Percentiles rank a stretch among this genome's conserved stretches.
Conservation (phyloP, 2,797 vertebrate species). For the Cephalopachus bancanus region DNA sequence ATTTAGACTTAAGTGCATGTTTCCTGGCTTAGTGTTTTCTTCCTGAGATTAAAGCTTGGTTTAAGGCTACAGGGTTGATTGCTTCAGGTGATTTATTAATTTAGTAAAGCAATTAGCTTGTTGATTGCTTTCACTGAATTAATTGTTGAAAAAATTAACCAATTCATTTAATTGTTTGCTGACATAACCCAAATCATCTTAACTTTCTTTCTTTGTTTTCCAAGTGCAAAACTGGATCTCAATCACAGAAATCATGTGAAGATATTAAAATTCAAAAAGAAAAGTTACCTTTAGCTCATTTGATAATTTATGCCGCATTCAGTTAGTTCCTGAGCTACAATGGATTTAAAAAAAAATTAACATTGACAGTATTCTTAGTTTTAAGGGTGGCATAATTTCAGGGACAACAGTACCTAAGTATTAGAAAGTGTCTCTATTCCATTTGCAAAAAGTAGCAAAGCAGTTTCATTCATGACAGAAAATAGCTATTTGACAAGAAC, state of each 20-base stretch:
- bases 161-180: conserved; percentile 52
- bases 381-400: background rate
- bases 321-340: background rate
- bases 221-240: conserved; percentile 16
- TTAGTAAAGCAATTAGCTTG: conserved; percentile 42
- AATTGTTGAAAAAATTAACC: conserved; percentile 48
- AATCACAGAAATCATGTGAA: background rate
- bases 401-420: background rate
- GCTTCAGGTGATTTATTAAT: conserved; percentile 59
- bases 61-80: background rate
- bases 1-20: background rate
- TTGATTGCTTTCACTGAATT: conserved; percentile 54
- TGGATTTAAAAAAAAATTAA: background rate
- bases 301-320: background rate
- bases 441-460: background rate
- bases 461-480: background rate
- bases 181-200: conserved; percentile 35
- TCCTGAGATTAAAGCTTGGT: conserved; percentile 12
- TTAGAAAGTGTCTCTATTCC: background rate
- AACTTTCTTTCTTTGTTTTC: conserved; percentile 10
- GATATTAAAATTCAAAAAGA: background rate
- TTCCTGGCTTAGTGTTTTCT: background rate
- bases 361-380: no score
- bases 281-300: background rate
- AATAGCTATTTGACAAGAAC: background rate